Conservation (phyloP, 2,797 vertebrate species). For the Natrix natrix region DNA sequence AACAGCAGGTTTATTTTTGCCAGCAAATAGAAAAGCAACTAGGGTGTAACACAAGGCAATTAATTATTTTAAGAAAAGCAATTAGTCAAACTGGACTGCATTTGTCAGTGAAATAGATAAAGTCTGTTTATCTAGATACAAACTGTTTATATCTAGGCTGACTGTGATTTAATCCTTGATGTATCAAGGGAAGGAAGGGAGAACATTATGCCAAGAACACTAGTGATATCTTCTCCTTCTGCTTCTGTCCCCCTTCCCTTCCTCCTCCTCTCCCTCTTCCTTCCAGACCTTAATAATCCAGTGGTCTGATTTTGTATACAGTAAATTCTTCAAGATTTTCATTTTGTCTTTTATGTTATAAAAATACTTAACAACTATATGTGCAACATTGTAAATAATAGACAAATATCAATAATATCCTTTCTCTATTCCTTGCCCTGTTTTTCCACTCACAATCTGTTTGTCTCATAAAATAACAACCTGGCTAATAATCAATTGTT, state of each 20-base stretch:
- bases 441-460: background rate
- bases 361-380: constrained; percentile 4
- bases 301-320: background rate
- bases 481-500: no score
- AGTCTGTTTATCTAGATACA: background rate
- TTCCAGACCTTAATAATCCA: background rate
- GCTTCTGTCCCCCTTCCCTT: background rate
- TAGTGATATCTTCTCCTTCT: background rate
- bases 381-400: background rate
- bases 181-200: background rate
- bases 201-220: background rate
- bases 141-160: background rate
- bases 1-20: constrained; percentile 68
- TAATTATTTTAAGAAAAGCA: constrained; percentile 49
- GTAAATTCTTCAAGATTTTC: background rate
- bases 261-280: background rate
- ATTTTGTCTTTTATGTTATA: background rate
- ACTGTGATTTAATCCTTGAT: background rate
- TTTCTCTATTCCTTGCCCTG: background rate
- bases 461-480: background rate
- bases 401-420: background rate
- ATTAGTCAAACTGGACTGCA: constrained; percentile 38
- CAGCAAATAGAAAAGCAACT: constrained; percentile 60
- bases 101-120: background rate
- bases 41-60: constrained; percentile 37